Conservation (phyloP, 2,113 vertebrate species). For the Hassar affinis region DNA sequence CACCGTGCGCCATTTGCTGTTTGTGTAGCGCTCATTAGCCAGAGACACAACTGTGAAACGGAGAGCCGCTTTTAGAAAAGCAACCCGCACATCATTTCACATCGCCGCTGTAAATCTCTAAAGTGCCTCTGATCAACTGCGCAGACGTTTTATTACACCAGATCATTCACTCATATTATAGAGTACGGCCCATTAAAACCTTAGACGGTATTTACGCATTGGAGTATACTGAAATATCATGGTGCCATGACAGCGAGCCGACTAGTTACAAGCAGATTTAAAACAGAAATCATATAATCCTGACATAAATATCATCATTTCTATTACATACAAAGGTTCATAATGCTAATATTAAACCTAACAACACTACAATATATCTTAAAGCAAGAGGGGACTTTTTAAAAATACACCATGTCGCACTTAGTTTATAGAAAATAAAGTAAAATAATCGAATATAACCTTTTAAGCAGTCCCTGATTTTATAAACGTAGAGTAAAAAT, state of each 20-base stretch:
- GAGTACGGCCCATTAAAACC: no score
- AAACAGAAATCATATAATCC: background rate
- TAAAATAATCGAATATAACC: background rate
- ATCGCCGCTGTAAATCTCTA: slow-evolving; percentile 16
- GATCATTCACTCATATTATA: background rate
- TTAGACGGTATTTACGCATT: background rate
- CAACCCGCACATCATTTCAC: slow-evolving; percentile 72
- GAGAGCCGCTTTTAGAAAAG: slow-evolving; percentile 78
- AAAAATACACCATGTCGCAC: background rate
- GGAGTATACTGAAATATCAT: background rate
- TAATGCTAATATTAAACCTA: background rate
- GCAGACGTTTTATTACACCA: background rate
- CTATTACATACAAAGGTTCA: background rate
- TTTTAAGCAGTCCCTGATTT: background rate
- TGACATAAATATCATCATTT: background rate
- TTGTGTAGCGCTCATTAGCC: slow-evolving; percentile 91
- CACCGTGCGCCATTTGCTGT: slow-evolving; percentile 86
- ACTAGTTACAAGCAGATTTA: background rate
- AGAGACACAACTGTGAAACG: slow-evolving; percentile 93
- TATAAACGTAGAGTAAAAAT: background rate
- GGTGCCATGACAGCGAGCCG: background rate
- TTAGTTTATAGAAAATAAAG: background rate
- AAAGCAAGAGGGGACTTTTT: no score
- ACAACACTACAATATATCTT: background rate
- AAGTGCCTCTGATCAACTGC: slow-evolving; percentile 15